phyloP scores from a whole-genome alignment of 2,797 vertebrate genomes.

The Hoplostethus mediterraneus region DNA sequence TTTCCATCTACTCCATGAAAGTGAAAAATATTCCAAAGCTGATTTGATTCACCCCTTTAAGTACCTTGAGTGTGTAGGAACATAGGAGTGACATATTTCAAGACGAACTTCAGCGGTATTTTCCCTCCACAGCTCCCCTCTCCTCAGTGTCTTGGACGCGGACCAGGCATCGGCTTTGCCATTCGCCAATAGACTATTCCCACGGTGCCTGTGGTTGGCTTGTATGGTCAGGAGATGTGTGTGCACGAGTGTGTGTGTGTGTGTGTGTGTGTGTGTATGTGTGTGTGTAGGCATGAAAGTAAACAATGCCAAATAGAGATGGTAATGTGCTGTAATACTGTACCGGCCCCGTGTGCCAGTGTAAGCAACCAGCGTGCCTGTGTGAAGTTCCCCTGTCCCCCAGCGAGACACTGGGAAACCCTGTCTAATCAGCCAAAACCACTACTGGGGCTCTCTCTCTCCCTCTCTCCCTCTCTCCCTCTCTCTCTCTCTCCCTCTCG shows the following conservation, averaged over 20 bases:
- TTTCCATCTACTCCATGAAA: not conserved
- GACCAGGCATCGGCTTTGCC: slow-evolving; percentile 76
- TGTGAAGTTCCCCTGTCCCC: slow-evolving; percentile 77
- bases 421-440: slow-evolving; percentile 69
- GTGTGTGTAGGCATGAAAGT: slow-evolving; percentile 73
- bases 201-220: slow-evolving; percentile 78
- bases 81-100: slow-evolving; percentile 31
- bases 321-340: slow-evolving; percentile 78
- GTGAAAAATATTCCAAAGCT: slow-evolving; percentile 14
- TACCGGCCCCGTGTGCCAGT: slow-evolving; percentile 75
- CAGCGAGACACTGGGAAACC: slow-evolving; percentile 75
- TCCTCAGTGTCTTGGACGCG: slow-evolving; percentile 70
- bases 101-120: slow-evolving; percentile 42
- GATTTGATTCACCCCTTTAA: slow-evolving; percentile 15
- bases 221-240: slow-evolving; percentile 74
- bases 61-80: not conserved
- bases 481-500: slow-evolving; percentile 13
- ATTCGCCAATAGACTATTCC: slow-evolving; percentile 76
- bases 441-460: slow-evolving; percentile 43
- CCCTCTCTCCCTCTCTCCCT: slow-evolving; percentile 24
- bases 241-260: slow-evolving; percentile 57
- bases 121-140: slow-evolving; percentile 46
- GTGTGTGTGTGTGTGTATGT: slow-evolving; percentile 76
- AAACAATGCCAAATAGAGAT: slow-evolving; percentile 78
- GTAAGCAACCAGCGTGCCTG: slow-evolving; percentile 71